Evolutionary conservation across 2,113 vertebrate species (phyloP).

Genomic region (Myodes glareolus): DNA sequence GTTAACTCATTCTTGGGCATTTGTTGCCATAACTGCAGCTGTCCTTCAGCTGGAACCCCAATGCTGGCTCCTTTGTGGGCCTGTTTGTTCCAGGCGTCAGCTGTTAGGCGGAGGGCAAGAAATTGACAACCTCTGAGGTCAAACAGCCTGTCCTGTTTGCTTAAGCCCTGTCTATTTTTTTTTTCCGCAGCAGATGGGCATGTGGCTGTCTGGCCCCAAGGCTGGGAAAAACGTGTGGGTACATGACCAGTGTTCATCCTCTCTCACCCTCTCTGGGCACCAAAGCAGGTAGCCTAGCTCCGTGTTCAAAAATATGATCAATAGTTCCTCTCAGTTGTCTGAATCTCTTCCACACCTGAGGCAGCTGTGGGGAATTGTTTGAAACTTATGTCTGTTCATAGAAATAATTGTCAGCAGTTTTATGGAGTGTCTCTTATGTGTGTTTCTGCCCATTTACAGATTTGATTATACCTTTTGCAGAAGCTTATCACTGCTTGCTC

Average conservation of each 20-base stretch:
- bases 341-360: conserved; percentile 52
- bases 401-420: conserved; percentile 73
- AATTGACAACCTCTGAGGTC: conserved; percentile 60
- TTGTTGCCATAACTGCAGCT: conserved; percentile 73
- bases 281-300: conserved; percentile 62
- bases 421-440: conserved; percentile 52
- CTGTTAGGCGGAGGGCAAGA: conserved; percentile 68
- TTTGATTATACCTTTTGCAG: conserved; percentile 65
- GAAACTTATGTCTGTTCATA: conserved; percentile 37
- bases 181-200: conserved; percentile 63
- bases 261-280: neutral
- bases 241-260: conserved; percentile 23
- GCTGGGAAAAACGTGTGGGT: conserved; percentile 47
- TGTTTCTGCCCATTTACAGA: conserved; percentile 65
- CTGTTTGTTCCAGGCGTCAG: conserved; percentile 68
- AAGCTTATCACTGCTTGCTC: conserved; percentile 59
- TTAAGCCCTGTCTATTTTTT: conserved; percentile 34
- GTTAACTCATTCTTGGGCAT: conserved; percentile 73
- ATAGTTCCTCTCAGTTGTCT: conserved; percentile 51
- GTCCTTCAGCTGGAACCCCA: conserved; percentile 40
- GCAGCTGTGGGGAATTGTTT: conserved; percentile 27
- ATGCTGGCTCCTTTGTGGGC: neutral
- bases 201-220: conserved; percentile 34
- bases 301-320: conserved; percentile 60
- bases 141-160: conserved; percentile 54